These are phyloP conservation scores for human DNA, from an alignment of 2,113 vertebrate species.

Conservation along the genomic window GRCh38 chr2:182446001-182446500, in stretches of 20 bases:
- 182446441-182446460: slow-evolving; percentile 2
- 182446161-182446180: neutral
- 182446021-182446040: slow-evolving; percentile 12
- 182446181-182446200: neutral
- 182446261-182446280: neutral
- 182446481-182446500: neutral
- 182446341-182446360: neutral
- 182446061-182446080: slow-evolving; percentile 15
- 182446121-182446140: slow-evolving; percentile 25
- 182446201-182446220: neutral
- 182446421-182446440: neutral
- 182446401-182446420: neutral
- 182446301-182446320: neutral
- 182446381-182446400: neutral
- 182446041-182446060: slow-evolving; percentile 20
- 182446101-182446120: slow-evolving; percentile 23
- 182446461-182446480: neutral
- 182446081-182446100: neutral
- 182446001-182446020: slow-evolving; percentile 56
- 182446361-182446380: neutral
- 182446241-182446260: neutral
- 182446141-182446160: slow-evolving; percentile 45
- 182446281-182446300: neutral
- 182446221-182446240: neutral
- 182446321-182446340: neutral